phyloP scores from a whole-genome alignment of 2,113 vertebrate species.

The Suricata suricatta region DNA sequence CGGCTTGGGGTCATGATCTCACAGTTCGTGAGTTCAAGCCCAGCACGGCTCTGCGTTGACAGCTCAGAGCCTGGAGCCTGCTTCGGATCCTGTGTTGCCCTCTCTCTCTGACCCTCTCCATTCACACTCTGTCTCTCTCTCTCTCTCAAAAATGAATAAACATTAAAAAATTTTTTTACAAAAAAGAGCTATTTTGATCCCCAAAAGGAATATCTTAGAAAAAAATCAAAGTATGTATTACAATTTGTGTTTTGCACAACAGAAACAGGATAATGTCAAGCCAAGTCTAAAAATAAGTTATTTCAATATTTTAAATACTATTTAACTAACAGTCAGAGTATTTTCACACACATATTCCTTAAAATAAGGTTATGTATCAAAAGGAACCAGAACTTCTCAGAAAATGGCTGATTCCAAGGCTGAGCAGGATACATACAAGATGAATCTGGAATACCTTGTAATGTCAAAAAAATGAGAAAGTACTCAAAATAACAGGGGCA shows the following conservation, averaged over 20 bases:
- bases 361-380: slow-evolving; percentile 1
- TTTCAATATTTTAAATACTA: slow-evolving; percentile 23
- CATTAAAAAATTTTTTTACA: too few relatives aligned
- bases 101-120: too few relatives aligned
- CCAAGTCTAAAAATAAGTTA: slow-evolving; percentile 40
- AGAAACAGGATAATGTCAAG: slow-evolving; percentile 36
- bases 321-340: slow-evolving; percentile 10
- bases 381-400: background rate
- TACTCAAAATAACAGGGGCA: background rate
- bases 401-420: background rate
- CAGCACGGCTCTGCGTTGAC: too few relatives aligned
- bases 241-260: slow-evolving; percentile 13
- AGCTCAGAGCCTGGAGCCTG: too few relatives aligned
- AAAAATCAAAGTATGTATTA: background rate
- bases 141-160: too few relatives aligned
- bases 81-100: too few relatives aligned
- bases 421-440: background rate
- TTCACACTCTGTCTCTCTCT: too few relatives aligned
- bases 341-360: slow-evolving; percentile 13
- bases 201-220: background rate
- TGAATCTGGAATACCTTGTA: background rate
- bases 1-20: too few relatives aligned
- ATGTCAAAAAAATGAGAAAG: slow-evolving; percentile 43
- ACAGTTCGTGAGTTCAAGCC: too few relatives aligned
- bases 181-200: background rate